Evolutionary conservation across 2,888 invertebrate species (phyloP).

Genomic region (Metacarcinus magister): DNA sequence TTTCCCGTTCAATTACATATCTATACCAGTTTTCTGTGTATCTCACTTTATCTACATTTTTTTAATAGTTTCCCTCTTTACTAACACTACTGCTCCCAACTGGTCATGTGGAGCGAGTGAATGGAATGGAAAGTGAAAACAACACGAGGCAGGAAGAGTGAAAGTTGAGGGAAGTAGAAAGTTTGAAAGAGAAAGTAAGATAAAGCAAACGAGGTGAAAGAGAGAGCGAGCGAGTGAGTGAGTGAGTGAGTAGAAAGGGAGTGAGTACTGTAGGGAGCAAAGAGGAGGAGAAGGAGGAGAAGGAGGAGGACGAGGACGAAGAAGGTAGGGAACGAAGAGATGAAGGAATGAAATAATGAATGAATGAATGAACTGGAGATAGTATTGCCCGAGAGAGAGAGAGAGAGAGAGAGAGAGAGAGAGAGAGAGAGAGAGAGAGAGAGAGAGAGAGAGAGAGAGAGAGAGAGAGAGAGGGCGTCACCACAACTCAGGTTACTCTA

Average conservation of each 20-base stretch:
- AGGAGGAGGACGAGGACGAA: neutral
- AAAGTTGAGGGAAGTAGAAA: neutral
- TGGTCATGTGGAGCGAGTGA: neutral
- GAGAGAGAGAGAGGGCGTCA: neutral
- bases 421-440: slow-evolving; percentile 26
- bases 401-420: neutral
- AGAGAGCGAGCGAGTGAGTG: neutral
- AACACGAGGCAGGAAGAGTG: neutral
- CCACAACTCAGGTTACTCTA: neutral
- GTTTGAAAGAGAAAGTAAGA: neutral
- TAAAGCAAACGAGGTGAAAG: neutral
- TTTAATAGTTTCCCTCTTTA: neutral
- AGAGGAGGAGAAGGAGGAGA: neutral
- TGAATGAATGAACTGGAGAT: neutral
- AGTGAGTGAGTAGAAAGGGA: neutral
- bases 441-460: slow-evolving; percentile 26
- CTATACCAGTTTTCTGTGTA: neutral
- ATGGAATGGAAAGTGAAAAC: slow-evolving; percentile 12
- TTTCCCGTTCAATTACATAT: neutral
- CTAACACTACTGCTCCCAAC: neutral
- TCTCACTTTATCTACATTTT: neutral
- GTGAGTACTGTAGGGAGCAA: too few relatives aligned
- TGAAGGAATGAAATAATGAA: neutral
- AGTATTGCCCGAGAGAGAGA: neutral
- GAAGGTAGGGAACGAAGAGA: neutral